Evolutionary conservation across 2,113 vertebrate genomes (phyloP).

Genomic region (Hemichromis elongatus): DNA sequence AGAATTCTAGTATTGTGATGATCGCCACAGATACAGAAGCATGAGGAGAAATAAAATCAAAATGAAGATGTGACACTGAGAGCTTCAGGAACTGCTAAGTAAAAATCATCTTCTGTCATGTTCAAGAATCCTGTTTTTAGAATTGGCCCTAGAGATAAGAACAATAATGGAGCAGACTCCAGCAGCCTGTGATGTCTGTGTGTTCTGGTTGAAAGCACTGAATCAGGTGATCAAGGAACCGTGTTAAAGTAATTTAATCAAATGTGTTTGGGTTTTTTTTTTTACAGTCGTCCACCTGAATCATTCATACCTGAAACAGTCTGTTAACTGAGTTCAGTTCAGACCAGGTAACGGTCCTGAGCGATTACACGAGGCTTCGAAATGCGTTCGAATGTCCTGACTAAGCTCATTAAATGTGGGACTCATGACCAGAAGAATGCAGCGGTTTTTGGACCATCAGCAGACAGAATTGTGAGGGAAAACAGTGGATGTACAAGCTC

Average conservation of each 20-base stretch:
- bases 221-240: background rate
- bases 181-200: too few species aligned
- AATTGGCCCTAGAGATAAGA: too few species aligned
- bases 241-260: background rate
- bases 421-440: background rate
- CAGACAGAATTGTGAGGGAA: background rate
- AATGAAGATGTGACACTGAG: too few species aligned
- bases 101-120: too few species aligned
- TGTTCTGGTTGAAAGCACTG: too few species aligned
- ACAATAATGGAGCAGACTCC: too few species aligned
- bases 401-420: background rate
- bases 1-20: too few species aligned
- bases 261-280: background rate
- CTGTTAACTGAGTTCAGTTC: background rate
- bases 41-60: too few species aligned
- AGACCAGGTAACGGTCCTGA: accelerated
- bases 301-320: background rate
- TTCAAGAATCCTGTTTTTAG: too few species aligned
- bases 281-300: background rate
- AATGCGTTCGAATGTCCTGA: background rate
- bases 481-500: background rate
- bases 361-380: background rate
- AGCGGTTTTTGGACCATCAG: background rate
- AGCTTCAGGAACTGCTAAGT: too few species aligned
- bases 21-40: too few species aligned